These are phyloP conservation scores for Protomyctophum bolini DNA, from an alignment of 2,113 vertebrate genomes.

Conservation along the genomic window DNA sequence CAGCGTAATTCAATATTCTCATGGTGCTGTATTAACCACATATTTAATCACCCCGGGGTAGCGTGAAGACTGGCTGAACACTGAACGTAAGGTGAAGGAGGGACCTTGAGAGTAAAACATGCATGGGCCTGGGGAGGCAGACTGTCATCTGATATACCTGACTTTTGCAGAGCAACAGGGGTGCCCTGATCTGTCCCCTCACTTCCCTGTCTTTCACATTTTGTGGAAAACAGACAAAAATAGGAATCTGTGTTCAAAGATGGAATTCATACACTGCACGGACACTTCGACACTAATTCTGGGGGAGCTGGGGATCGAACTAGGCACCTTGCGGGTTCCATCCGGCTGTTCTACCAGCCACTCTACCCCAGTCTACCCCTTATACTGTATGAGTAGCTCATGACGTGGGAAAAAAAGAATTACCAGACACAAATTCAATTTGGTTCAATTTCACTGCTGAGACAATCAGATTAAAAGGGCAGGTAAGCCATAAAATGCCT, in stretches of 20 bases:
- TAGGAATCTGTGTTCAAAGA: not conserved
- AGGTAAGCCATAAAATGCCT: slow-evolving; percentile 6
- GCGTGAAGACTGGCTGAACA: slow-evolving; percentile 59
- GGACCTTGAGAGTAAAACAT: slow-evolving; percentile 21
- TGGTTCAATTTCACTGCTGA: slow-evolving; percentile 8
- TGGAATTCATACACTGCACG: not conserved
- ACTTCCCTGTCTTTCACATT: not conserved
- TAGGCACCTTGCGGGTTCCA: no score
- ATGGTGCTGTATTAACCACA: slow-evolving; percentile 76
- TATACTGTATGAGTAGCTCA: no score
- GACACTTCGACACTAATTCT: no score
- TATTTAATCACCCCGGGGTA: slow-evolving; percentile 78
- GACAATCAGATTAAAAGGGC: slow-evolving; percentile 35
- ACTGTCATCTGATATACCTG: slow-evolving; percentile 6
- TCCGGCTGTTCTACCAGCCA: no score
- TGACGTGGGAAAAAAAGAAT: not conserved
- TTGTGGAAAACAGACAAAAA: not conserved
- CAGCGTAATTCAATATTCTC: slow-evolving; percentile 80
- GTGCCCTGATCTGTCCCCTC: not conserved
- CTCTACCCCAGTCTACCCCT: no score
- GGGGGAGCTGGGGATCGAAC: no score
- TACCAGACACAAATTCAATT: slow-evolving; percentile 25
- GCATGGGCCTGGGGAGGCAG: not conserved
- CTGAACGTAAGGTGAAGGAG: slow-evolving; percentile 43
- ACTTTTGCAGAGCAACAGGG: not conserved